Percentiles rank a stretch among this genome's conserved stretches.
phyloP scores from a whole-genome alignment of 2,113 vertebrate species.

The Hippocampus abdominalis region DNA sequence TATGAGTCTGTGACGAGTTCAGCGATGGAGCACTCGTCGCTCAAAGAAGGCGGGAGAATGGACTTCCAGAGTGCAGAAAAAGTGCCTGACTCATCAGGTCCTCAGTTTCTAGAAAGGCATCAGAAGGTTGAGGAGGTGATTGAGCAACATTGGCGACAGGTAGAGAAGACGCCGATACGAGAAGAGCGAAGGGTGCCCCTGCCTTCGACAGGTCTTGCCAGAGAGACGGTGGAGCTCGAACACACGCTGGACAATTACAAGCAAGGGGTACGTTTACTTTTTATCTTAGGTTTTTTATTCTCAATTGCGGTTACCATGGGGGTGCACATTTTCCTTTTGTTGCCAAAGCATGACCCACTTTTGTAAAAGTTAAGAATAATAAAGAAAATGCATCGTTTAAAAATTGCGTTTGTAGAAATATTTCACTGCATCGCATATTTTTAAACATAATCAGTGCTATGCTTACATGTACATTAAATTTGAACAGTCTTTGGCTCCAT shows the following conservation, averaged over 20 bases:
- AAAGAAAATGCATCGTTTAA: neutral
- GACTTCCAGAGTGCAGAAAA: slow-evolving; percentile 43
- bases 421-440: too few relatives aligned
- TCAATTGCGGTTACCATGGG: neutral
- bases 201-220: slow-evolving; percentile 38
- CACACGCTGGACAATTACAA: slow-evolving; percentile 74
- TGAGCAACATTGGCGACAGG: slow-evolving; percentile 78
- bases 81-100: slow-evolving; percentile 9
- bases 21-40: slow-evolving; percentile 12
- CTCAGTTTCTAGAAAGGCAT: slow-evolving; percentile 52
- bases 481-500: too few relatives aligned
- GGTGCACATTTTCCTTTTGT: too few relatives aligned
- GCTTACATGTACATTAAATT: too few relatives aligned
- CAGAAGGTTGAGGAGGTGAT: slow-evolving; percentile 77
- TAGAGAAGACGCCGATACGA: slow-evolving; percentile 77
- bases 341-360: neutral
- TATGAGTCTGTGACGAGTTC: slow-evolving; percentile 65
- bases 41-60: slow-evolving; percentile 30
- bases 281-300: neutral
- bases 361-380: neutral
- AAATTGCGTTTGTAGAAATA: too few relatives aligned
- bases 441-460: too few relatives aligned
- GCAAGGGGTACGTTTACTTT: slow-evolving; percentile 62
- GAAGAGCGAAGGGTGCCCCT: slow-evolving; percentile 74
- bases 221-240: slow-evolving; percentile 68